These are phyloP conservation scores for Dicrurus megarhynchus DNA, from an alignment of 2,113 vertebrate species.

Conservation along the genomic window DNA sequence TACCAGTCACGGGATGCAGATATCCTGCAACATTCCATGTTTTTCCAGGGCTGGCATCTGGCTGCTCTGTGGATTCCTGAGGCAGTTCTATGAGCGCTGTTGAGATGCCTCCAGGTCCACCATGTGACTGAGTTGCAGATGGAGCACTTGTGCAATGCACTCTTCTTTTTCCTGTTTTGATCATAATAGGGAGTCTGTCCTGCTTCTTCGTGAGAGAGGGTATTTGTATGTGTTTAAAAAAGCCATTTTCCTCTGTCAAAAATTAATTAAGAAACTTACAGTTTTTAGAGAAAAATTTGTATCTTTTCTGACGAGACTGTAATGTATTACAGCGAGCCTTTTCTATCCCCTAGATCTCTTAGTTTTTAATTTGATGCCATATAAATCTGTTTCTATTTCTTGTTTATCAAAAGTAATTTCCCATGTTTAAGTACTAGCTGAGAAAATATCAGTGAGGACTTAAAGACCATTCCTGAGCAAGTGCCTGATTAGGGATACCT, in stretches of 20 bases:
- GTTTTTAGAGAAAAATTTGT: not conserved
- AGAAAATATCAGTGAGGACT: not conserved
- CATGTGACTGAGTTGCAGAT: conserved; percentile 12
- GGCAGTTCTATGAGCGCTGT: not conserved
- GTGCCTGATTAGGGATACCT: not conserved
- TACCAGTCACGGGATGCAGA: not conserved
- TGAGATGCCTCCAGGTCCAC: not conserved
- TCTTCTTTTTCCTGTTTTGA: not conserved
- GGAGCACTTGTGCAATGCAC: not conserved
- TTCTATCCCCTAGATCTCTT: not conserved
- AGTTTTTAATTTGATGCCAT: not conserved
- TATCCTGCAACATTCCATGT: not conserved
- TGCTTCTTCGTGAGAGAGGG: not conserved
- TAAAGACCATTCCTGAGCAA: not conserved
- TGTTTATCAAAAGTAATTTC: not conserved
- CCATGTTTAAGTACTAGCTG: not conserved
- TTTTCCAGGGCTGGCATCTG: conserved; percentile 49
- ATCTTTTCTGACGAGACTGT: not conserved
- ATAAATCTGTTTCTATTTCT: not conserved
- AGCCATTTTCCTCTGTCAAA: not conserved
- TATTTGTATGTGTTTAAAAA: not conserved
- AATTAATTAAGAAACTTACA: not conserved
- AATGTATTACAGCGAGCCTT: not conserved
- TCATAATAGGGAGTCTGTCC: not conserved
- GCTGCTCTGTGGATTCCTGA: conserved; percentile 3